Evolutionary conservation across 2,888 invertebrate genomes (phyloP), one percentile per base, ranked within the genome.

Genomic region (Chloroclysta siterata): DNA sequence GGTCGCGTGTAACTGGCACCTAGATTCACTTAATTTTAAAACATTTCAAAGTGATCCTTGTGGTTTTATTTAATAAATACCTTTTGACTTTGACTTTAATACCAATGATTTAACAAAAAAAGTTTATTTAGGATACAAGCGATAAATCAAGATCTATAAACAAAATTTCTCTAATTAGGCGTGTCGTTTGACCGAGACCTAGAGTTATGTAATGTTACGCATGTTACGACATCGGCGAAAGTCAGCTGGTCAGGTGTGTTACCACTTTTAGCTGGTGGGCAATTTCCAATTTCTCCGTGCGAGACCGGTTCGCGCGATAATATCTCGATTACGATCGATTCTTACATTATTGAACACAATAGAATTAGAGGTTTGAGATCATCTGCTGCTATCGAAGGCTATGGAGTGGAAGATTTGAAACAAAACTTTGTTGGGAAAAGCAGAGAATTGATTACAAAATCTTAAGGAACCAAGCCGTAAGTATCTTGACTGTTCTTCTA

Each of bases 181-280:
- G 74, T 83, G 83, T 83, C 85, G 81, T 72, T 65, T 87, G 89
- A 82, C 89, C 90, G 81, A 90, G 89, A 89, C 89, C 90, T 84
- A 73, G 73, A 65, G 73, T 89, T 89, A 85, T 76, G 79, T 83
- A 87, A 89, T 73, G 63, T 71, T 70, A 77, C 77, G 74, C 71
- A 75, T 84, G 79, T 80, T 80, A 78, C 36, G 11, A 39, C 78
- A 75, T 74, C 66, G 78, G 85, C 82, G 89, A 90, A 88, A 89
- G 87, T 80, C 74, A 77, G 53, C 53, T 33, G 57, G 61, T 65
- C 65, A 58, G 53, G 69, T 69, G 65, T 59, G 60, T 68, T 80
- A 80, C 76, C 68, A 73, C 57, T 58, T 69, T 68, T 66, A 58
- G 70, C 73, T 63, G 60, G 53, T 63, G 71, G 74, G 78, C 71